phyloP scores from a whole-genome alignment of 2,797 vertebrate species.

The Enteromius afrohamiltoni region DNA sequence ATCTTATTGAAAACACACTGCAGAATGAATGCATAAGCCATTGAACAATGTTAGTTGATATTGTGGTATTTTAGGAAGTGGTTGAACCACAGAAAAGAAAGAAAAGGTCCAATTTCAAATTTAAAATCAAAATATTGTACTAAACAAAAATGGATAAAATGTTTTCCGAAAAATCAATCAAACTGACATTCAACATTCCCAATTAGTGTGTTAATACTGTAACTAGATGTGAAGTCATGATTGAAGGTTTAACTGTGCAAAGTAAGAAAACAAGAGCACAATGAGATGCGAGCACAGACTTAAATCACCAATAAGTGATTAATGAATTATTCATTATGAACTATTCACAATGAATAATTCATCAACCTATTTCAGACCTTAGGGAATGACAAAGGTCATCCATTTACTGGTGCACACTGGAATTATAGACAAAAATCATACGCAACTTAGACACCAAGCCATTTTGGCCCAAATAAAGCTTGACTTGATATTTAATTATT shows the following conservation, averaged over 20 bases:
- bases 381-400: slow-evolving; percentile 54
- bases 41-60: background rate
- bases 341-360: slow-evolving; percentile 56
- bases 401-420: slow-evolving; percentile 47
- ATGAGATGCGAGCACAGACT: slow-evolving; percentile 49
- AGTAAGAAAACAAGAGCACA: slow-evolving; percentile 37
- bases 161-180: background rate
- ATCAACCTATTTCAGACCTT: slow-evolving; percentile 42
- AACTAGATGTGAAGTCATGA: slow-evolving; percentile 40
- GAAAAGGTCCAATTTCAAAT: background rate
- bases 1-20: background rate
- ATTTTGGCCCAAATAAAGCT: slow-evolving; percentile 1
- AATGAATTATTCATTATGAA: slow-evolving; percentile 57
- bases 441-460: background rate
- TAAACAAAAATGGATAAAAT: background rate
- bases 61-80: background rate
- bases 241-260: slow-evolving; percentile 30
- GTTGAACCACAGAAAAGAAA: background rate
- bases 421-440: slow-evolving; percentile 39
- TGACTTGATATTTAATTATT: background rate
- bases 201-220: slow-evolving; percentile 26
- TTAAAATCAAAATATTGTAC: background rate
- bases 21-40: background rate
- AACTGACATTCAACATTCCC: background rate
- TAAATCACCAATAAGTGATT: slow-evolving; percentile 48